phyloP scores from a whole-genome alignment of 2,888 invertebrate genomes.

The Uropetala carovei region DNA sequence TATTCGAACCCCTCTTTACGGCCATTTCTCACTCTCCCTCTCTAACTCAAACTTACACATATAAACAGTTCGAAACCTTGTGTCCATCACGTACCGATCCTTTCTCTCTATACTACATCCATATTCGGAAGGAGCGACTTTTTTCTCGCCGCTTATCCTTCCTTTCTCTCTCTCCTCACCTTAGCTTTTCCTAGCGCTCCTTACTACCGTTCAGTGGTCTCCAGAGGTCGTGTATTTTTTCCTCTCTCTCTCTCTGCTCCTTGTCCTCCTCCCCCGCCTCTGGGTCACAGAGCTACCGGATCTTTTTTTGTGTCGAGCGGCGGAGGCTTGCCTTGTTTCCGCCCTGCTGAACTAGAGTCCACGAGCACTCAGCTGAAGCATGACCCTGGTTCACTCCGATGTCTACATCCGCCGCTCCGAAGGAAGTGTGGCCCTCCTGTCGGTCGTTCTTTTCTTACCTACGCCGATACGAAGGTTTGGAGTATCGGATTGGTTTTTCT shows the following conservation, averaged over 20 bases:
- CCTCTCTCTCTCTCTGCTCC: not conserved
- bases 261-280: not conserved
- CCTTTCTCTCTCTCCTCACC: not conserved
- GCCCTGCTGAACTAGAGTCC: not conserved
- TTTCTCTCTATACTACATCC: no score
- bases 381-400: conserved; percentile 33
- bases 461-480: not conserved
- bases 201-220: not conserved
- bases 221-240: not conserved
- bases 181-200: not conserved
- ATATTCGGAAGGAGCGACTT: no score
- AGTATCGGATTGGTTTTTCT: not conserved
- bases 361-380: conserved; percentile 46
- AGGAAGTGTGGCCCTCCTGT: not conserved
- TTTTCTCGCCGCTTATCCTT: not conserved
- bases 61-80: no score
- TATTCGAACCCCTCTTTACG: no score
- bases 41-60: no score
- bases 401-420: conserved; percentile 28
- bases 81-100: no score
- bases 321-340: conserved; percentile 34
- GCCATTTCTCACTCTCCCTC: no score
- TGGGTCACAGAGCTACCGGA: not conserved
- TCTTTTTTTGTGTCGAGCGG: not conserved
- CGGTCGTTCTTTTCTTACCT: not conserved